Evolutionary conservation across 2,113 vertebrate genomes (phyloP), one percentile per base, ranked within the genome.

Genomic region (Rana temporaria): DNA sequence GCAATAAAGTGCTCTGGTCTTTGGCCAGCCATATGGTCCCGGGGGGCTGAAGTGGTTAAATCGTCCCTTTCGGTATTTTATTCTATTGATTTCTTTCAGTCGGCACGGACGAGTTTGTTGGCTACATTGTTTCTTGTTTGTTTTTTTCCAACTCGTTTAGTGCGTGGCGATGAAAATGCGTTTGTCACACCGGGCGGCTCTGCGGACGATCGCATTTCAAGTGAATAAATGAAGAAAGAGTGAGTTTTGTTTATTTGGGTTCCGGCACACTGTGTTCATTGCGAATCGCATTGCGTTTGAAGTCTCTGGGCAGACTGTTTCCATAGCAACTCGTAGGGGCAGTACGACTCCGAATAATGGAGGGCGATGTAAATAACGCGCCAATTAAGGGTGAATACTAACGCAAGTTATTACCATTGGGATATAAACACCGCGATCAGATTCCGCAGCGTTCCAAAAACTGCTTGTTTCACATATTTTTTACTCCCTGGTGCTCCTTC

Each of bases 301-400:
- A 63, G 34, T 72, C 42, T 63, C 17, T 9, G 38, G 67, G 34
- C 16, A 64, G 18, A 14, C 42, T 11, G 79, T 81, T 73, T 56
- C 79, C 69, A 81, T 73, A 81, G 69, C 6, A 73, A 81, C 68
- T 72, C 59, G n/a, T 65, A 73, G 42, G 59, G 67, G 67, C 67
- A 71, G 6, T 34, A 60, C 34, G 68, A 73, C 59, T 32, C 59
- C 70, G 16, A 22, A 19, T n/a, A 52, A 60, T n/a, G 19, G 15
- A n/a, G 67, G 32, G 38, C 34, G 20, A 34, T 19, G 56, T 71
- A 56, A 63, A 79, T 55, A 79, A 70, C 67, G 53, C 30, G 32
- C 17, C 68, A 71, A 71, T 52, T 71, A 70, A 81, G 24, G 19
- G 18, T 6, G 56, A 70, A 70, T 52, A n/a, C 26, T 48, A 19